phyloP scores from a whole-genome alignment of 2,888 invertebrate species.

The Orthonychiurus folsomi region DNA sequence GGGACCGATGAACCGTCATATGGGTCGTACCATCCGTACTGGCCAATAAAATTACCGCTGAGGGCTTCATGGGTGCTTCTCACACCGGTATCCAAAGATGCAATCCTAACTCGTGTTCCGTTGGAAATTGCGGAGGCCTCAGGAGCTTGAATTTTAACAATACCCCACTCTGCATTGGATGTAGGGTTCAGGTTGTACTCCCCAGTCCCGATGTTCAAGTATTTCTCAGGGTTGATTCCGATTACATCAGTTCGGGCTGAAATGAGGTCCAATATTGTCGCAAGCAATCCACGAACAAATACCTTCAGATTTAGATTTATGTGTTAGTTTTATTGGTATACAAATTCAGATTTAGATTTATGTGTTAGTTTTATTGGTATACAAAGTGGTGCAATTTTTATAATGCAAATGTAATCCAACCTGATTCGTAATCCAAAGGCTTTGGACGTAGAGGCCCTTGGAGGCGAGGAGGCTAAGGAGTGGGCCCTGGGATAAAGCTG shows the following conservation, averaged over 20 bases:
- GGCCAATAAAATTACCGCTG: neutral
- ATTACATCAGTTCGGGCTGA: neutral
- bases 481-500: conserved; percentile 15
- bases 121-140: neutral
- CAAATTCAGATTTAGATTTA: too few relatives aligned
- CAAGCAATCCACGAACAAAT: neutral
- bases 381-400: too few relatives aligned
- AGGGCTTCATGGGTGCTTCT: conserved; percentile 9
- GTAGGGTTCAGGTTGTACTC: neutral
- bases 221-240: neutral
- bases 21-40: conserved; percentile 9
- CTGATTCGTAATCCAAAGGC: neutral
- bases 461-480: neutral
- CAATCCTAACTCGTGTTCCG: neutral
- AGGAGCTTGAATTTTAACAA: neutral
- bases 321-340: too few relatives aligned
- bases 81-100: neutral
- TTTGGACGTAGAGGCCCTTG: neutral
- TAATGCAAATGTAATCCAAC: too few relatives aligned
- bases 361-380: too few relatives aligned
- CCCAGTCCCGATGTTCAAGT: neutral
- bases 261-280: neutral
- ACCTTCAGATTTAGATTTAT: too few relatives aligned
- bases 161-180: neutral
- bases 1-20: neutral